Percentiles rank a stretch among this genome's conserved stretches.
phyloP scores from a whole-genome alignment of 1,140 invertebrate species.

The Formica selysi region DNA sequence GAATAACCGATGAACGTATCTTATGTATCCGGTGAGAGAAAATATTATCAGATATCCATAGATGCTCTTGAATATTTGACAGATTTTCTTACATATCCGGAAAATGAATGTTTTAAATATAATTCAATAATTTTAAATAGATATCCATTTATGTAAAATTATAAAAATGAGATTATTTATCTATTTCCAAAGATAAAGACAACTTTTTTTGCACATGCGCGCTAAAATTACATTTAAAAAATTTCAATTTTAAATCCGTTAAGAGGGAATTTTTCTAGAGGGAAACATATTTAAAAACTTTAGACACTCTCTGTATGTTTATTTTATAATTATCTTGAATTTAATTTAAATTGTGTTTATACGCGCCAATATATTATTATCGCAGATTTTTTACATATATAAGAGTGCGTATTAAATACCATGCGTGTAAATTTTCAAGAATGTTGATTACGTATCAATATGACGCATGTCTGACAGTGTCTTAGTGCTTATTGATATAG shows the following conservation, averaged over 20 bases:
- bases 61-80: not conserved
- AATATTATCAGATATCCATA: not conserved
- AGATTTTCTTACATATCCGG: not conserved
- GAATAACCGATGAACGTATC: not conserved
- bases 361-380: not conserved
- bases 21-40: not conserved
- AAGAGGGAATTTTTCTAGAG: too few species aligned
- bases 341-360: too few species aligned
- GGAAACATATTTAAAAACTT: too few species aligned
- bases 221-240: not conserved
- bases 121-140: not conserved
- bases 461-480: conserved; percentile 22
- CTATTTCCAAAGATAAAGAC: not conserved
- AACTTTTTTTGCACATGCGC: not conserved
- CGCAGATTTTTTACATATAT: not conserved
- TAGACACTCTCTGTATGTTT: not conserved
- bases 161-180: not conserved
- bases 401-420: not conserved
- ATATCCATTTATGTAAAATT: not conserved
- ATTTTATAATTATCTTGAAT: not conserved
- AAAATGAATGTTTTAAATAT: not conserved
- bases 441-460: not conserved
- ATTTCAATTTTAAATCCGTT: not conserved
- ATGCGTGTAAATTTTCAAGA: not conserved
- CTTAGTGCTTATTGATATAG: conserved; percentile 2